Percentiles rank a stretch among this genome's conserved stretches.
Evolutionary conservation across 2,113 vertebrate genomes (phyloP).

Genomic region (Cinclus cinclus): DNA sequence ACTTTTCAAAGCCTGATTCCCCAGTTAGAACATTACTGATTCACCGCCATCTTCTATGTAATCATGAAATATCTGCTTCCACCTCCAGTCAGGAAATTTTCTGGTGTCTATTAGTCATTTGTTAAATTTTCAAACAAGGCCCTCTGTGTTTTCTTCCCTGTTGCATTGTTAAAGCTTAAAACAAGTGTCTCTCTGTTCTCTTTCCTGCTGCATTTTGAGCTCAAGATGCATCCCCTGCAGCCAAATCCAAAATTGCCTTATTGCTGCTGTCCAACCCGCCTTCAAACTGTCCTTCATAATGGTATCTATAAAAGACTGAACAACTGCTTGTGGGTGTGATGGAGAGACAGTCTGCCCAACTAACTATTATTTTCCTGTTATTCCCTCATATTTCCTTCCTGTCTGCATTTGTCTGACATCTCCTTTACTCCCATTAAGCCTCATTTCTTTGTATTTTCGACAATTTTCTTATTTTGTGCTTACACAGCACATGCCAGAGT

Average conservation of each 20-base stretch:
- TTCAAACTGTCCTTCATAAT: constrained; percentile 9
- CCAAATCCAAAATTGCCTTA: constrained; percentile 30
- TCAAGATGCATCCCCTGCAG: constrained; percentile 34
- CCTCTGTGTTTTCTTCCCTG: constrained; percentile 19
- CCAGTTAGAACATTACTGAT: not conserved
- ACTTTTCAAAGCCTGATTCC: not conserved
- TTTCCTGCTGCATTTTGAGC: constrained; percentile 8
- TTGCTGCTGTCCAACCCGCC: not conserved
- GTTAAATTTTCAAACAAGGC: constrained; percentile 14
- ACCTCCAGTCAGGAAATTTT: not conserved
- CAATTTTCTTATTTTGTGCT: not conserved
- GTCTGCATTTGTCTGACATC: not conserved
- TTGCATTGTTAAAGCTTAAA: constrained; percentile 8
- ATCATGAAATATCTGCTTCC: not conserved
- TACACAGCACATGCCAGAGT: fast-evolving
- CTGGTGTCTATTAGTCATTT: not conserved
- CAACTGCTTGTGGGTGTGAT: constrained; percentile 2
- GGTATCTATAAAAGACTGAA: not conserved
- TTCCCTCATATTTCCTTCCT: not conserved
- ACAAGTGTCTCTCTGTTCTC: constrained; percentile 43
- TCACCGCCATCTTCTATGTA: not conserved
- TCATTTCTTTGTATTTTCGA: not conserved
- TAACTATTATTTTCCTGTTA: constrained; percentile 4
- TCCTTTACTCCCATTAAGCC: not conserved
- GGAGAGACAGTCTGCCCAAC: not conserved